Evolutionary conservation across 1,140 invertebrate genomes (phyloP).

Genomic region (Drosophila miranda): DNA sequence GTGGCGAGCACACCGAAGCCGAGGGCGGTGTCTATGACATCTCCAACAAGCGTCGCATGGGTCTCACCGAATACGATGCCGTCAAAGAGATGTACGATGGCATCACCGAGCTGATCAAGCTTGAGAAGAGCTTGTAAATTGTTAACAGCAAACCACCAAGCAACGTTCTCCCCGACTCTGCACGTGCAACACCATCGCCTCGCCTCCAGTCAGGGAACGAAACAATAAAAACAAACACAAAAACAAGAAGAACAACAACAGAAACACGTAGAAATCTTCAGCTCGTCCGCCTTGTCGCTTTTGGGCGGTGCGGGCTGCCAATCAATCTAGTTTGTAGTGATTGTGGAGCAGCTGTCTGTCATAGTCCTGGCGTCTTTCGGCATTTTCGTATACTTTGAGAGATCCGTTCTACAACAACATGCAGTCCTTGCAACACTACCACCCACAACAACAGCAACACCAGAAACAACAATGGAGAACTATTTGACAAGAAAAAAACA

Average conservation of each 20-base stretch:
- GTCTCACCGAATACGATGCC: slow-evolving; percentile 92
- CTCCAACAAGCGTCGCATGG: slow-evolving; percentile 94
- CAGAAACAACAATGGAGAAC: slow-evolving; percentile 67
- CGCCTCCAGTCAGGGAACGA: slow-evolving; percentile 13
- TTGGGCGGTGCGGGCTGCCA: slow-evolving; percentile 47
- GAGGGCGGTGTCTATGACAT: slow-evolving; percentile 96
- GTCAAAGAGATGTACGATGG: slow-evolving; percentile 96
- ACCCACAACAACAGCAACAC: slow-evolving; percentile 36
- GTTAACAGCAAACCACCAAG: slow-evolving; percentile 23
- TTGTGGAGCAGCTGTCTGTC: slow-evolving; percentile 23
- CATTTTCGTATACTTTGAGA: slow-evolving; percentile 76
- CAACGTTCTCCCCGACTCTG: slow-evolving; percentile 13
- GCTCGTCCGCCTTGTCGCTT: slow-evolving; percentile 40
- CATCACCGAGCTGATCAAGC: slow-evolving; percentile 93
- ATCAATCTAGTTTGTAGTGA: slow-evolving; percentile 66
- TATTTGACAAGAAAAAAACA: slow-evolving; percentile 64
- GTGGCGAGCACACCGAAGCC: slow-evolving; percentile 96
- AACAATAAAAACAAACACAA: slow-evolving; percentile 39
- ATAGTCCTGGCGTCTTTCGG: slow-evolving; percentile 53
- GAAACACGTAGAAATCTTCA: slow-evolving; percentile 49
- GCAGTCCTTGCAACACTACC: slow-evolving; percentile 29
- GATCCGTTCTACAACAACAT: slow-evolving; percentile 38
- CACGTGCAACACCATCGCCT: slow-evolving; percentile 16
- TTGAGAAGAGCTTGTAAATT: slow-evolving; percentile 89
- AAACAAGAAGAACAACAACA: slow-evolving; percentile 28